Conservation (phyloP, 2,113 vertebrate species). For the Hippocampus guttulatus region DNA sequence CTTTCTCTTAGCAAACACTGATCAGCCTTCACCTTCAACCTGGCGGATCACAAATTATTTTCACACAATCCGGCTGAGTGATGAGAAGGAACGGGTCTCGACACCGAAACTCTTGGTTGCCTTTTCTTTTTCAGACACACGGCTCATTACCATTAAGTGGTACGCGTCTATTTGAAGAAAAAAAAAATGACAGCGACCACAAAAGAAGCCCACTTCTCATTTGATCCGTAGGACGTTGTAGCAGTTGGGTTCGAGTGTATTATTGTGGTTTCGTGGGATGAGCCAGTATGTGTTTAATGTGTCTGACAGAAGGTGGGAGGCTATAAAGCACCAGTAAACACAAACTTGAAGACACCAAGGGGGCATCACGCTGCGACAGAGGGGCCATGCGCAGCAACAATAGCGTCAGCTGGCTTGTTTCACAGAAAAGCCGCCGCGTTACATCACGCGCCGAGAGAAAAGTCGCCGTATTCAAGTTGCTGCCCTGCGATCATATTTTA, state of each 20-base stretch:
- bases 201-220: not conserved
- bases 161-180: constrained; percentile 41
- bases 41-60: not conserved
- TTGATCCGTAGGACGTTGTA: constrained; percentile 13
- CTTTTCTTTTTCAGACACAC: constrained; percentile 1
- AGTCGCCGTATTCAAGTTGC: not conserved
- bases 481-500: not conserved
- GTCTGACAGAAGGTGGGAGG: constrained; percentile 62
- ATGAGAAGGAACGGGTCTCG: not conserved
- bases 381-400: constrained; percentile 19
- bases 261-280: not conserved
- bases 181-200: constrained; percentile 21
- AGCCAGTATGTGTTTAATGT: constrained; percentile 48
- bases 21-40: not conserved
- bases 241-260: constrained; percentile 18
- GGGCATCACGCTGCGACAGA: constrained; percentile 40
- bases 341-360: constrained; percentile 48
- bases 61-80: not conserved
- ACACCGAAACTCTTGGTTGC: constrained; percentile 6
- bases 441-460: not conserved
- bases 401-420: not conserved
- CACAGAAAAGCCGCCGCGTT: not conserved
- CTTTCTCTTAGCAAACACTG: not conserved
- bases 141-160: constrained; percentile 41
- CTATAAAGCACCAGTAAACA: constrained; percentile 66